Base-by-base conservation (phyloP, 2,888 invertebrate genomes). In the Crocallis elinguaria region DNA sequence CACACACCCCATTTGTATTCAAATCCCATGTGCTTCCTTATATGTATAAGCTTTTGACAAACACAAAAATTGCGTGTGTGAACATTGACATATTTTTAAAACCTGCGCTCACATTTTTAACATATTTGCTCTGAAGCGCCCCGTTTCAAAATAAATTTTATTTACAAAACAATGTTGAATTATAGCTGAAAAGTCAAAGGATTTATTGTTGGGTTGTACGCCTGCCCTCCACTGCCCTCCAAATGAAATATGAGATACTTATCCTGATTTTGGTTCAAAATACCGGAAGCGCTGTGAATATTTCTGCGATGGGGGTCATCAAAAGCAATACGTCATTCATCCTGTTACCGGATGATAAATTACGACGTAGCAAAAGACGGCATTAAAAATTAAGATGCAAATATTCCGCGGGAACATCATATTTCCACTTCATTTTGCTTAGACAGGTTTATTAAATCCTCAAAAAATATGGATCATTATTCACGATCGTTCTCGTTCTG, bases 51-150 rank as follows among this genome's bases (percentile, higher is more conserved):
- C 60, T 64, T 60, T 60, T 76, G 75, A 76, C 72, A 79, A 81
- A 82, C 78, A 78, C 64, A 64, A 61, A 65, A 56, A 76, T 84
- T 50, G 83, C 83, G 84, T 83, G 83, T 82, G 80, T 45, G 62
- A 59, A 35, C 25, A 41, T 52, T 29, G 36, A 30, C 16, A 43
- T 30, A 45, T 57, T 45, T 35, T 37, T 39, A 19, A 42, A 56
- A 41, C 16, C n/a, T 21, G 14, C 11, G 23, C 21, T 32, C 14
- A 29, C 32, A 45, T 41, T 32, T 32, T 44, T 37, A 27, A 17
- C 23, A 44, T 36, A 30, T 54, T 39, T 25, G n/a, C 32, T 21
- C 27, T 16, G 29, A 27, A 44, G 17, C 19, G 30, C 48, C 14
- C n/a, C 44, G 33, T 30, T 36, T 16, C 27, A n/a, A 27, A 41